These are phyloP conservation scores for Murina feae DNA, from an alignment of 2,113 vertebrate species.

Conservation along the genomic window DNA sequence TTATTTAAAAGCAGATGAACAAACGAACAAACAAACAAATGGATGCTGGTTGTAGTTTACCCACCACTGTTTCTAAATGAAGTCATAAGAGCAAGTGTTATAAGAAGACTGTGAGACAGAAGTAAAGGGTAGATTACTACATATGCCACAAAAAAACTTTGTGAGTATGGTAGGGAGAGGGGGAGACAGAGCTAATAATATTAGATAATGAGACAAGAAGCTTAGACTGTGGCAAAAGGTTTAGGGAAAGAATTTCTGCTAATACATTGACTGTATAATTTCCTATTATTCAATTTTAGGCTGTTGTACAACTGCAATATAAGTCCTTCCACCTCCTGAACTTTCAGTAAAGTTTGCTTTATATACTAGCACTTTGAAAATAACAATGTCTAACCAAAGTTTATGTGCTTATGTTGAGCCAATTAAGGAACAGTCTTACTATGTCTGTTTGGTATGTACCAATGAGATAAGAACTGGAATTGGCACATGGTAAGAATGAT, in stretches of 20 bases:
- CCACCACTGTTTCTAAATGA: not conserved
- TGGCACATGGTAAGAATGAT: not conserved
- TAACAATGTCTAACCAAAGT: not conserved
- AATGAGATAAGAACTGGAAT: not conserved
- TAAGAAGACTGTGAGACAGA: not conserved
- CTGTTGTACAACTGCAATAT: not conserved
- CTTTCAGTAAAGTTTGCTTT: not conserved
- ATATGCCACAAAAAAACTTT: not conserved
- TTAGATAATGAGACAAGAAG: not conserved
- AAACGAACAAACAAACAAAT: not conserved
- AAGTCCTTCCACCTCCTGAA: not conserved
- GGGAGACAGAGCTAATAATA: not conserved
- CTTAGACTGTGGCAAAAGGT: fast-evolving
- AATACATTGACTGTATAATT: fast-evolving
- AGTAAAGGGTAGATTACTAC: not conserved
- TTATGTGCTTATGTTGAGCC: not conserved
- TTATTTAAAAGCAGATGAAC: not conserved
- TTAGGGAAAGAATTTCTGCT: not conserved
- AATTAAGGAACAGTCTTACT: not conserved
- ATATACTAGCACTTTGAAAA: not conserved
- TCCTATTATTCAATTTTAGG: not conserved
- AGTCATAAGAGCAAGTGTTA: not conserved
- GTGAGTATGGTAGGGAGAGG: not conserved
- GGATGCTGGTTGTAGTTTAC: not conserved
- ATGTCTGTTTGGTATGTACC: not conserved